phyloP scores from a whole-genome alignment of 2,797 vertebrate genomes.

The Centropyge bicolor region DNA sequence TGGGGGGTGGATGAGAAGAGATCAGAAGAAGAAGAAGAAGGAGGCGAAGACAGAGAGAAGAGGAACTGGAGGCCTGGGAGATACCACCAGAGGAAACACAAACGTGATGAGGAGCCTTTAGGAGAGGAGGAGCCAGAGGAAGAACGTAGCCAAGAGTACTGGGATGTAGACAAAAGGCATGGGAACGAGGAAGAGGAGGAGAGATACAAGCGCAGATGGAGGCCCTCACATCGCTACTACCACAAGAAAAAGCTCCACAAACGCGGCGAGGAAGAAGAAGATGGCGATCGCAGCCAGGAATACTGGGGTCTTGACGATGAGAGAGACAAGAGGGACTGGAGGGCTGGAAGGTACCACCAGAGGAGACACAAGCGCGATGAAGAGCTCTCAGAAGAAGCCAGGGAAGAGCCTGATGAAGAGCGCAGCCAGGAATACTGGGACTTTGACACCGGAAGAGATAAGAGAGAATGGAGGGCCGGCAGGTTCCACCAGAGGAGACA shows the following conservation, averaged over 20 bases:
- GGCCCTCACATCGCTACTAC: slow-evolving; percentile 75
- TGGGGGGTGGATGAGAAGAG: slow-evolving; percentile 68
- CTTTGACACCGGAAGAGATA: slow-evolving; percentile 50
- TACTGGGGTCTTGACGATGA: slow-evolving; percentile 49
- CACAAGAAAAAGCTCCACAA: slow-evolving; percentile 78
- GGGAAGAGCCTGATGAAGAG: slow-evolving; percentile 66
- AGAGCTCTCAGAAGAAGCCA: slow-evolving; percentile 66
- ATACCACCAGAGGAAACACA: slow-evolving; percentile 78
- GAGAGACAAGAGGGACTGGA: slow-evolving; percentile 61
- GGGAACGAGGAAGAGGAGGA: slow-evolving; percentile 67
- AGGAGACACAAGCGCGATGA: slow-evolving; percentile 77
- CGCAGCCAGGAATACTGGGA: slow-evolving; percentile 76
- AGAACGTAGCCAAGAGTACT: slow-evolving; percentile 82
- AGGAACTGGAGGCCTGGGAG: slow-evolving; percentile 77
- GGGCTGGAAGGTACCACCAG: slow-evolving; percentile 70
- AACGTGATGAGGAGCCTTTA: slow-evolving; percentile 68
- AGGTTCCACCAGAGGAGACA: slow-evolving; percentile 78
- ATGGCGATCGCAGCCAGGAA: slow-evolving; percentile 69
- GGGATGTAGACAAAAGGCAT: slow-evolving; percentile 62
- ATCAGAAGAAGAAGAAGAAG: slow-evolving; percentile 45
- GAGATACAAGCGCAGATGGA: slow-evolving; percentile 75
- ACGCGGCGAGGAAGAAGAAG: slow-evolving; percentile 57
- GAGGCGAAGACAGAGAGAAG: slow-evolving; percentile 74
- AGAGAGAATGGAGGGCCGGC: slow-evolving; percentile 72
- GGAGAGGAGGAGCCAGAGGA: slow-evolving; percentile 75